These are phyloP conservation scores for Danaus melanippus DNA, from an alignment of 1,140 invertebrate species.

Conservation along the genomic window DNA sequence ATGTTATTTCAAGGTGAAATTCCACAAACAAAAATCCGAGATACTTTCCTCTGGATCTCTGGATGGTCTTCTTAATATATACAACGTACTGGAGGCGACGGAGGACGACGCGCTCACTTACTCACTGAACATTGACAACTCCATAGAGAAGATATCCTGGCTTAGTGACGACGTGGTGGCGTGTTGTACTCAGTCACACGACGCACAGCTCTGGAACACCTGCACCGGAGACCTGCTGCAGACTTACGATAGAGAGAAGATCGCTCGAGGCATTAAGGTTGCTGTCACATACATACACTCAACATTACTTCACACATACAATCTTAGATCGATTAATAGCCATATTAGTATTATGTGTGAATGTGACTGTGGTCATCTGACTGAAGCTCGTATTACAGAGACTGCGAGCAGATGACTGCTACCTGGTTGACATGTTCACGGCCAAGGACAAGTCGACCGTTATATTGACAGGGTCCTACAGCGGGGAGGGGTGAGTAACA, in stretches of 20 bases:
- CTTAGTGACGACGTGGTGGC: constrained; percentile 71
- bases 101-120: constrained; percentile 88
- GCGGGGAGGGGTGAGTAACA: constrained; percentile 68
- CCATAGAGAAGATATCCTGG: constrained; percentile 79
- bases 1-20: constrained; percentile 74
- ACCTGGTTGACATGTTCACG: constrained; percentile 75
- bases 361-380: too few species aligned
- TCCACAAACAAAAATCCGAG: constrained; percentile 82
- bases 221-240: constrained; percentile 73
- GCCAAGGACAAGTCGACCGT: constrained; percentile 60
- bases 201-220: constrained; percentile 81
- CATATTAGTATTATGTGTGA: too few species aligned
- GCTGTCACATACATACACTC: too few species aligned
- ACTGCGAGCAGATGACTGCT: constrained; percentile 76
- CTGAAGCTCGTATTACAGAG: constrained; percentile 65
- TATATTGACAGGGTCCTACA: constrained; percentile 76
- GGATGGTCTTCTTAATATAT: constrained; percentile 91
- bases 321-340: too few species aligned
- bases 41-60: constrained; percentile 82
- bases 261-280: constrained; percentile 64
- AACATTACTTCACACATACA: too few species aligned
- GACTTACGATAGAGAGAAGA: constrained; percentile 72
- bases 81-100: constrained; percentile 79
- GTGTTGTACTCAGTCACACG: constrained; percentile 80
- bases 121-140: constrained; percentile 88